Evolutionary conservation across 64 coral and sea anemone genomes (phyloP).

Genomic region (Platygyra sinensis): DNA sequence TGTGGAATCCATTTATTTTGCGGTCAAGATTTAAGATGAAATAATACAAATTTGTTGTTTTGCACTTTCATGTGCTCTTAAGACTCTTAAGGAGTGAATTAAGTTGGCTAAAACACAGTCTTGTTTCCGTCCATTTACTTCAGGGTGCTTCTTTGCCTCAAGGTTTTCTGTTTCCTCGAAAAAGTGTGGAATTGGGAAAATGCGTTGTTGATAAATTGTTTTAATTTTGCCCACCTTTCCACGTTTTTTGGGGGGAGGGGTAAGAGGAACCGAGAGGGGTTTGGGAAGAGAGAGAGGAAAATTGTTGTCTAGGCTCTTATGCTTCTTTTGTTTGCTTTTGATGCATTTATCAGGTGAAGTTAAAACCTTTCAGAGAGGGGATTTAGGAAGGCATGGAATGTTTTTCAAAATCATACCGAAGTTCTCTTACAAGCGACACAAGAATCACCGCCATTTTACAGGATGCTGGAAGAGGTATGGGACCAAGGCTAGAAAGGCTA

Average conservation of each 20-base stretch:
- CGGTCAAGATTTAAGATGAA: no score
- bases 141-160: no score
- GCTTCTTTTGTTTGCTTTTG: background rate
- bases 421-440: conserved; percentile 78
- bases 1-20: no score
- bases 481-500: conserved; percentile 46
- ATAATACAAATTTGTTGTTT: no score
- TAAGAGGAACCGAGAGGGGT: background rate
- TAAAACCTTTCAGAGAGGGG: conserved; percentile 84
- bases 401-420: conserved; percentile 91
- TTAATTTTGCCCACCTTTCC: no score
- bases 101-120: no score
- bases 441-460: conserved; percentile 60
- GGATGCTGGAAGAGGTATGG: conserved; percentile 93
- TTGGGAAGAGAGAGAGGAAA: background rate
- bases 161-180: no score
- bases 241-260: background rate
- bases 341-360: conserved; percentile 61
- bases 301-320: background rate
- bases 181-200: no score
- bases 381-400: conserved; percentile 80
- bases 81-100: no score
- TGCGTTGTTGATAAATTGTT: no score
- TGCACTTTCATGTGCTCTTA: no score
- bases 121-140: no score